Evolutionary conservation across 2,888 invertebrate genomes (phyloP), one percentile per base, ranked within the genome.

Genomic region (Acrocyrtus sp.): DNA sequence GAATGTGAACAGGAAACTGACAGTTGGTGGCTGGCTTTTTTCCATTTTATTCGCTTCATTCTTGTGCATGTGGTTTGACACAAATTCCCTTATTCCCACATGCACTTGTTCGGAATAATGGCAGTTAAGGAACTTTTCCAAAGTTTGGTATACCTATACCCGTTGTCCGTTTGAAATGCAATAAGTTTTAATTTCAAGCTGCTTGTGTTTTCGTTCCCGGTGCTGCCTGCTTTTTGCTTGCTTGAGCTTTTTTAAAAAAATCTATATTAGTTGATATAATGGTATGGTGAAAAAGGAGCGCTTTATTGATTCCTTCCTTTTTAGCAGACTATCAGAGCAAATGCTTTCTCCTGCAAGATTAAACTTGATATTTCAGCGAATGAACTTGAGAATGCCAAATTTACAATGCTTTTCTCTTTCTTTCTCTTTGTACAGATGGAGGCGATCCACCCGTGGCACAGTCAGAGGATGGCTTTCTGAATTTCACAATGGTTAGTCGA

Each of bases 381-480:
- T n/a, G n/a, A n/a, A n/a, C n/a, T n/a, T n/a, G n/a, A n/a, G n/a
- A n/a, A n/a, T n/a, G n/a, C n/a, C n/a, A n/a, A n/a, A n/a, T 17
- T n/a, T 47, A 47, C 19, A 17, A 26, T 67, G 34, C 29, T 57
- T 57, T 66, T 56, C 63, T 62, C 24, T 66, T 65, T 47, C 39
- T n/a, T 47, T 43, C 27, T 47, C 47, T 53, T 63, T 72, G 22
- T 69, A 17, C 77, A 81, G 81, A 81, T 77, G 82, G 82, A 76
- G 81, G 79, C n/a, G 81, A 81, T 17, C 80, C 82, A 45, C 77
- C 81, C 41, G 89, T 91, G 72, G 88, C 89, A 79, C 91, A 91
- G 85, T 88, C 89, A 77, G 89, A 89, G 58, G 91, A 91, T 82
- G 92, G 95, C 67, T 93, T 91, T 84, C 88, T 95, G 72, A 95